These are phyloP conservation scores for Eristalinus sepulchralis DNA, from an alignment of 2,888 invertebrate species.

Conservation along the genomic window DNA sequence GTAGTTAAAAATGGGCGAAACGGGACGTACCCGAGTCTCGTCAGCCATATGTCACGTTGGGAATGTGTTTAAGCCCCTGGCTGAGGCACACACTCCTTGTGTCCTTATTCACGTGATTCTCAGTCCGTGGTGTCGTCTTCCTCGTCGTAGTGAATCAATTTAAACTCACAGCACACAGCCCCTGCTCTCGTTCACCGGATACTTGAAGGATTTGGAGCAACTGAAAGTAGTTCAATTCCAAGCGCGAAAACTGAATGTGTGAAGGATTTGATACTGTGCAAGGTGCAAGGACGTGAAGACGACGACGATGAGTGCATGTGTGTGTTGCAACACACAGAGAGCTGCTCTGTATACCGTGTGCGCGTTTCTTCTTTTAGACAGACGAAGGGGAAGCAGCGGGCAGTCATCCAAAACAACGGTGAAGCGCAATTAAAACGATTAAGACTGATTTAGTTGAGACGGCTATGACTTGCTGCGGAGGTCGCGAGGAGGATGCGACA, in stretches of 20 bases:
- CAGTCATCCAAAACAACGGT: not conserved
- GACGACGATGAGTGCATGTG: not conserved
- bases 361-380: not conserved
- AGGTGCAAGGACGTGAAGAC: not conserved
- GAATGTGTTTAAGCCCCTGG: not conserved
- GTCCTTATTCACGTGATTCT: not conserved
- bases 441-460: slow-evolving; percentile 5
- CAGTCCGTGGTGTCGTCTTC: not conserved
- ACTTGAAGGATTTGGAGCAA: slow-evolving; percentile 4
- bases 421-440: slow-evolving; percentile 22
- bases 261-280: not conserved
- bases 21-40: not conserved
- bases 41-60: not conserved
- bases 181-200: not conserved
- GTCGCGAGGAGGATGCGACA: not conserved
- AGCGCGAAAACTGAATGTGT: not conserved
- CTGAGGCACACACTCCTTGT: not conserved
- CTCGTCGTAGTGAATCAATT: not conserved
- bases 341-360: not conserved
- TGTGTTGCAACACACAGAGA: no score
- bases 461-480: not conserved
- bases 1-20: not conserved
- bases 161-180: not conserved
- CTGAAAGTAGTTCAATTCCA: slow-evolving; percentile 1
- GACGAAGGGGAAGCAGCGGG: not conserved